Evolutionary conservation across 2,888 invertebrate genomes (phyloP), one percentile per base, ranked within the genome.

Genomic region (Philhelius pedissequus): DNA sequence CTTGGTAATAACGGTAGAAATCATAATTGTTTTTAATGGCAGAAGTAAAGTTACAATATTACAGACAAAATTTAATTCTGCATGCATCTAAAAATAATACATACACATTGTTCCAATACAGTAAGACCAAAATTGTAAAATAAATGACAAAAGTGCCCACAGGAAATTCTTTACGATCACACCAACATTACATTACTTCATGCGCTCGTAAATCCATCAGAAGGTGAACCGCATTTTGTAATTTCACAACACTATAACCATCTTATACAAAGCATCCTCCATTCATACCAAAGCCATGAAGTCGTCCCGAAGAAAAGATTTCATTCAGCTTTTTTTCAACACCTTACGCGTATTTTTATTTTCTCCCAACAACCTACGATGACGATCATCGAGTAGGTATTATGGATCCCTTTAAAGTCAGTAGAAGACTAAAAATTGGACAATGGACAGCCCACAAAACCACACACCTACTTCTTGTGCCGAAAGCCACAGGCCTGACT

Each of bases 371-470:
- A 58, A 60, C 60, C 62, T 48, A 75, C 56, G 38, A 50, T n/a
- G n/a, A n/a, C n/a, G n/a, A n/a, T n/a, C n/a, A n/a, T 48, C 20
- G 48, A 48, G 6, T 6, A 22, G 22, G 7, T 5, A 45, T 13
- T 22, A 60, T 27, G 15, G 38, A 32, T 40, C 30, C 32, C 70
- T 22, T 11, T 13, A 48, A 1, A 27, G 11, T n/a, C 45, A 56
- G 3, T 18, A 32, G 75, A 32, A 30, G 58, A 79, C 79, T 75
- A 54, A 84, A 50, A 52, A n/a, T n/a, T n/a, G n/a, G n/a, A n/a
- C n/a, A n/a, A 80, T 71, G 84, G 75, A 84, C 84, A 60, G 52
- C 75, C 84, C 84, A 75, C 80, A 84, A 82, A 84, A 84, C 84
- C 84, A 62, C 84, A 84, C 20, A 64, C 18, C 64, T 56, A 71